A percentile compares a stretch with the other conserved stretches of the same genome.
Evolutionary conservation across 2,888 invertebrate genomes (phyloP).

Genomic region (Machimus rusticus): DNA sequence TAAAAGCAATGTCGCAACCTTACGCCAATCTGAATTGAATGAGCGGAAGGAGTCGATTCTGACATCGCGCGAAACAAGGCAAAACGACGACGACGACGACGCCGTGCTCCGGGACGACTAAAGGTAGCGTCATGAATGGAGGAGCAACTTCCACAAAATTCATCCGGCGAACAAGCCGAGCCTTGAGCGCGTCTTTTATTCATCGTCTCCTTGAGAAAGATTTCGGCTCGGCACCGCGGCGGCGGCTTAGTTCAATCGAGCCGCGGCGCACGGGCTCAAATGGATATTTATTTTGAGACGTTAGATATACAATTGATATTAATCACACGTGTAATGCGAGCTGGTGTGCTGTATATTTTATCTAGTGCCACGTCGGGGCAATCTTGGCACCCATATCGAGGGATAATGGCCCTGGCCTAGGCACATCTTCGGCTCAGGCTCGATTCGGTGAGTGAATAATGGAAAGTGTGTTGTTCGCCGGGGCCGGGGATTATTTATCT

Average conservation of each 20-base stretch:
- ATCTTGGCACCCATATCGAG: constrained; percentile 26
- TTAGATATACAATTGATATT: constrained; percentile 52
- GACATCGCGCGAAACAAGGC: not conserved
- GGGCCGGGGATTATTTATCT: constrained; percentile 45
- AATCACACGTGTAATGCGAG: constrained; percentile 52
- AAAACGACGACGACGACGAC: constrained; percentile 2
- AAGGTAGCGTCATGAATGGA: constrained; percentile 21
- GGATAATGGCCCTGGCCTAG: not conserved
- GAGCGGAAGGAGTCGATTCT: constrained; percentile 16
- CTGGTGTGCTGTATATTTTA: constrained; percentile 44
- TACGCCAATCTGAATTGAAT: constrained; percentile 11
- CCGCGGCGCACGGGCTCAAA: constrained; percentile 43
- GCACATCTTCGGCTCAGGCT: constrained; percentile 11
- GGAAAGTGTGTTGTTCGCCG: constrained; percentile 43
- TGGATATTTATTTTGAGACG: constrained; percentile 51
- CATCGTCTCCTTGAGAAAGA: constrained; percentile 18
- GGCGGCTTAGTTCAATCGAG: constrained; percentile 43
- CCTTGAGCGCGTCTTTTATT: constrained; percentile 4
- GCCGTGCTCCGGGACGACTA: not conserved
- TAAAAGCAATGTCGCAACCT: not conserved
- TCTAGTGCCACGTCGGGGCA: constrained; percentile 42
- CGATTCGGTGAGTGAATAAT: constrained; percentile 44
- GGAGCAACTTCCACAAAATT: constrained; percentile 8
- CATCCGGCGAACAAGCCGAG: not conserved
- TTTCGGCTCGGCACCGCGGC: constrained; percentile 16